Percentiles rank a stretch among this genome's conserved stretches.
Conservation (phyloP, 2,797 vertebrate genomes). For the Pseudochirops cupreus region DNA sequence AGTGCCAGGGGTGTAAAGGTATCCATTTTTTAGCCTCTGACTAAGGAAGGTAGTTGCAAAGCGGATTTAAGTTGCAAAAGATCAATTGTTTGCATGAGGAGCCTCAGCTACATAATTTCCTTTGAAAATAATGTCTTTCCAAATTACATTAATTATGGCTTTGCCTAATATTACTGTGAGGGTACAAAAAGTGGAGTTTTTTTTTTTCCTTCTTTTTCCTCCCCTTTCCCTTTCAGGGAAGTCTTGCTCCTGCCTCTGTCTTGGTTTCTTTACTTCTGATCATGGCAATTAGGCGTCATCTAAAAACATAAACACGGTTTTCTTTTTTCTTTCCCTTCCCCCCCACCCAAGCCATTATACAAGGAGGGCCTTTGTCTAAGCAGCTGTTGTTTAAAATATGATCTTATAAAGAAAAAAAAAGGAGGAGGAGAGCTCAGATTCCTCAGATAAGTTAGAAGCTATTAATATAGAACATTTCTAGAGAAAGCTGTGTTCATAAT, state of each 20-base stretch:
- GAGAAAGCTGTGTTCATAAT: constrained; percentile 41
- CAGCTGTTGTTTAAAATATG: constrained; percentile 72
- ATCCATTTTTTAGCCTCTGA: constrained; percentile 35
- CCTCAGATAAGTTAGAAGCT: constrained; percentile 22
- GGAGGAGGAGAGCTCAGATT: constrained; percentile 34
- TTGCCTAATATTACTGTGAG: constrained; percentile 59
- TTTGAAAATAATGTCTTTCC: constrained; percentile 68
- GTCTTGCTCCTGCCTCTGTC: background rate
- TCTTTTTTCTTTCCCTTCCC: constrained; percentile 38
- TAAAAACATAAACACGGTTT: constrained; percentile 76
- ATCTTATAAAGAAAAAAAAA: constrained; percentile 53
- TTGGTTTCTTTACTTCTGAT: constrained; percentile 59
- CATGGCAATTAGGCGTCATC: constrained; percentile 73
- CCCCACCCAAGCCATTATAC: constrained; percentile 63
- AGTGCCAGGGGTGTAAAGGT: constrained; percentile 31
- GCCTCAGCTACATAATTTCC: constrained; percentile 53
- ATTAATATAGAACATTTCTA: constrained; percentile 48
- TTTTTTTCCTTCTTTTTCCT: constrained; percentile 51
- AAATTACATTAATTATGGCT: constrained; percentile 76
- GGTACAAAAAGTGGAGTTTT: constrained; percentile 46
- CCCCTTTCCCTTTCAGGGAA: background rate
- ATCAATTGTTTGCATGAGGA: constrained; percentile 58
- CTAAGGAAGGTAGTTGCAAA: constrained; percentile 54
- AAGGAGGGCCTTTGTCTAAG: constrained; percentile 54
- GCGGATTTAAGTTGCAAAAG: constrained; percentile 63